Base-by-base conservation (phyloP, 2,113 vertebrate species). In the Lepus timidus region DNA sequence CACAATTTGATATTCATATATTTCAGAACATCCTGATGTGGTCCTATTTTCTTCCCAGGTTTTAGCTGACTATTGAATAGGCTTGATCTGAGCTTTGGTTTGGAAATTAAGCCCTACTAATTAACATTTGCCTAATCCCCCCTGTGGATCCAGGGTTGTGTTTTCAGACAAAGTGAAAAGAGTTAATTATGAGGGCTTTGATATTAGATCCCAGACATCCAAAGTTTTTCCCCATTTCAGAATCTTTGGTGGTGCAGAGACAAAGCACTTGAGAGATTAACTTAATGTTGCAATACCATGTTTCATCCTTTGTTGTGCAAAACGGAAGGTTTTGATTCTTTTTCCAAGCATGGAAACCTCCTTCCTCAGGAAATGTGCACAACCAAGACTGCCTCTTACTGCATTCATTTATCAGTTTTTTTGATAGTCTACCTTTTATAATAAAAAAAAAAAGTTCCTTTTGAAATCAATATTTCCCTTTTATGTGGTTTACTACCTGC, bases 131-230 rank as follows among this genome's bases (percentile, higher is more conserved):
- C 68, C 94, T 97, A 94, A 97, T 97, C 94, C 82, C 70, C 61
- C 25, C 74, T 83, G 88, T 92, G 96, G 61, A 44, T 96, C 90
- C 83, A 92, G 88, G 92, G 82, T 71, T 95, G 78, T 96, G 36
- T 90, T 96, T 79, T 96, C 75, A 85, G 92, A 91, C 81, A 94
- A 88, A 36, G 90, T 33, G 92, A 74, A 95, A 97, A 8, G 36
- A 92, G 82, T 94, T 96, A 76, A 95, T 97, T 91, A 97, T 92
- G 93, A 88, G 74, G 64, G 83, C 91, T 97, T 95, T 96, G 85
- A 96, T 92, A 95, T 33, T 70, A 93, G 80, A 96, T 87, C 90
- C 27, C 52, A 88, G 78, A 92, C 93, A 86, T 71, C 52, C 44
- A 88, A 87, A 89, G 16, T 65, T 62, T 68, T 4, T 3, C 61